A percentile compares a stretch with the other conserved stretches of the same genome.
These are phyloP conservation scores for Procambarus virginalis DNA, from an alignment of 1,140 invertebrate genomes.

Conservation along the genomic window DNA sequence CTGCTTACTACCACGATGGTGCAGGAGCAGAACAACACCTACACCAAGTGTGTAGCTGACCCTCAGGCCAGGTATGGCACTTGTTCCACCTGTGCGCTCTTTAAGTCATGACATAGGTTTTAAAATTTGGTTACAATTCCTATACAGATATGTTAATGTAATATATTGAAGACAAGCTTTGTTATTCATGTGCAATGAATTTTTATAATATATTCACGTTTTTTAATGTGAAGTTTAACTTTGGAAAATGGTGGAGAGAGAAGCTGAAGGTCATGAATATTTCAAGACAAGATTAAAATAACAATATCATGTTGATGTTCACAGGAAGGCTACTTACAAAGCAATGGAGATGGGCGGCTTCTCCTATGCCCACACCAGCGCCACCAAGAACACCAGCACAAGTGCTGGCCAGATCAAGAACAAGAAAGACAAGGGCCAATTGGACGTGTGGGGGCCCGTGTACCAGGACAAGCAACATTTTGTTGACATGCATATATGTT, in stretches of 20 bases:
- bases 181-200: no score
- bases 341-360: constrained; percentile 26
- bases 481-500: constrained; percentile 47
- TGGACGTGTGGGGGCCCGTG: constrained; percentile 34
- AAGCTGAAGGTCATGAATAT: no score
- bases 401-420: background rate
- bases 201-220: no score
- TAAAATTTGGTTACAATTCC: no score
- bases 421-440: background rate
- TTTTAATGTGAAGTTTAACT: no score
- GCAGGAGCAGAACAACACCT: constrained; percentile 21
- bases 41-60: constrained; percentile 23
- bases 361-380: background rate
- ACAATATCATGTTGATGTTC: background rate
- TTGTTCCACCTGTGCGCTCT: background rate
- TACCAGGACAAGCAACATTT: constrained; percentile 48
- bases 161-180: no score
- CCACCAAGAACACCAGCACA: background rate
- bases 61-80: constrained; percentile 27
- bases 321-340: constrained; percentile 39
- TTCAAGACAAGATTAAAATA: no score
- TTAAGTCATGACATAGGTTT: no score
- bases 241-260: no score
- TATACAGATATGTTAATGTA: no score
- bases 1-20: constrained; percentile 35